phyloP scores from a whole-genome alignment of 2,888 invertebrate species.

The Galeopsomyia nigrocyanea region DNA sequence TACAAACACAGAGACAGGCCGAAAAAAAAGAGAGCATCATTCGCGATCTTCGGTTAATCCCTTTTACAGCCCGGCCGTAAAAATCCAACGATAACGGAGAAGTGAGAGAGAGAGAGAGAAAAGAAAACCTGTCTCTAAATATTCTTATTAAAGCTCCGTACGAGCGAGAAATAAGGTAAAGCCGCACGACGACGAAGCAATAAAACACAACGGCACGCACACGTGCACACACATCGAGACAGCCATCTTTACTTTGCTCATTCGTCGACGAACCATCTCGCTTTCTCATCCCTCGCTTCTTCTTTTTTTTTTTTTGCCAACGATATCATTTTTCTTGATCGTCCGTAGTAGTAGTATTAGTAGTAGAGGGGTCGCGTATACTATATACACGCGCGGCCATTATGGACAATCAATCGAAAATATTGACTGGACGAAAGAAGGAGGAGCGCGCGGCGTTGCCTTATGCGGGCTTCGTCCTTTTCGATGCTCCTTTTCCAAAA shows the following conservation, averaged over 20 bases:
- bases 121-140: no score
- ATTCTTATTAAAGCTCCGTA: no score
- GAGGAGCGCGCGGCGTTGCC: neutral
- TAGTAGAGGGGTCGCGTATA: slow-evolving; percentile 57
- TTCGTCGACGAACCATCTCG: slow-evolving; percentile 59
- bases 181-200: no score
- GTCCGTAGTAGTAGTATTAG: no score
- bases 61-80: no score
- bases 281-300: slow-evolving; percentile 55
- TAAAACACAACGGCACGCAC: neutral
- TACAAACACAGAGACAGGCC: no score
- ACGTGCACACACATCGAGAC: neutral
- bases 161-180: no score
- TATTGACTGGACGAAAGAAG: slow-evolving; percentile 49
- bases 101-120: no score
- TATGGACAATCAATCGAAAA: slow-evolving; percentile 67
- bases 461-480: slow-evolving; percentile 28
- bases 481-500: slow-evolving; percentile 16
- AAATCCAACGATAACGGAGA: neutral
- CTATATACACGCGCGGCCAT: slow-evolving; percentile 57
- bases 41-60: no score
- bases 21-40: no score
- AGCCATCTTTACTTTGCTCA: slow-evolving; percentile 52
- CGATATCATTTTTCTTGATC: slow-evolving; percentile 68
- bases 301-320: slow-evolving; percentile 50